Evolutionary conservation across 2,113 vertebrate genomes (phyloP).

Genomic region (Daboia siamensis): DNA sequence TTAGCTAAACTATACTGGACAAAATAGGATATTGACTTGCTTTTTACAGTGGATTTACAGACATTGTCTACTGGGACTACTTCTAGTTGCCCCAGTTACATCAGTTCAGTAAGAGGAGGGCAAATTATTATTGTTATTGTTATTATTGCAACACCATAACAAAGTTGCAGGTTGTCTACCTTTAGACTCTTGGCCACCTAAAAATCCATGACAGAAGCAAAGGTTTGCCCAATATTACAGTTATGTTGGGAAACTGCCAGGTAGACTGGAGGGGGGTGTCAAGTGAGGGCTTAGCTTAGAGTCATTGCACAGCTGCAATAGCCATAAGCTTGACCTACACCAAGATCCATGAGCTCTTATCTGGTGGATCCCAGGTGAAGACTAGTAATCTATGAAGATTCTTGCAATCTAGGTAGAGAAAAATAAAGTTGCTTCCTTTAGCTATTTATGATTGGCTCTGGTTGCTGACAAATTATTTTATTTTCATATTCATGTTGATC

Average conservation of each 20-base stretch:
- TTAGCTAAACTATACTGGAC: background rate
- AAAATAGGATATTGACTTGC: constrained; percentile 49
- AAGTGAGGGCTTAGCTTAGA: background rate
- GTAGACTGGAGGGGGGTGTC: background rate
- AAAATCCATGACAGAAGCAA: background rate
- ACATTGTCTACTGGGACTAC: constrained; percentile 61
- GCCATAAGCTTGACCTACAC: background rate
- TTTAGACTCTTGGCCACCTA: background rate
- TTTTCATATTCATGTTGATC: background rate
- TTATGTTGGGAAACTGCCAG: background rate
- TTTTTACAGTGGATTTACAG: constrained; percentile 63
- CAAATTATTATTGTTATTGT: constrained; percentile 64
- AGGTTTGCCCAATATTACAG: background rate
- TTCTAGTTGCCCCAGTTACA: constrained; percentile 62
- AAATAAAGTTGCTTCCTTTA: no score
- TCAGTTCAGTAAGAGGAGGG: constrained; percentile 58
- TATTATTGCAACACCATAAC: constrained; percentile 5
- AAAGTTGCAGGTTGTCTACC: no score
- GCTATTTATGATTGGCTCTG: no score
- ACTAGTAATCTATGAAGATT: background rate
- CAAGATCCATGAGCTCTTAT: background rate
- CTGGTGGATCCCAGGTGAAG: background rate
- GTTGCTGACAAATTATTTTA: background rate
- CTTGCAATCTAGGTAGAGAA: no score
- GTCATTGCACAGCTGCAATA: background rate